A percentile compares a stretch with the other conserved stretches of the same genome.
These are phyloP conservation scores for Micrasema minimum DNA, from an alignment of 1,140 invertebrate species.

Conservation along the genomic window DNA sequence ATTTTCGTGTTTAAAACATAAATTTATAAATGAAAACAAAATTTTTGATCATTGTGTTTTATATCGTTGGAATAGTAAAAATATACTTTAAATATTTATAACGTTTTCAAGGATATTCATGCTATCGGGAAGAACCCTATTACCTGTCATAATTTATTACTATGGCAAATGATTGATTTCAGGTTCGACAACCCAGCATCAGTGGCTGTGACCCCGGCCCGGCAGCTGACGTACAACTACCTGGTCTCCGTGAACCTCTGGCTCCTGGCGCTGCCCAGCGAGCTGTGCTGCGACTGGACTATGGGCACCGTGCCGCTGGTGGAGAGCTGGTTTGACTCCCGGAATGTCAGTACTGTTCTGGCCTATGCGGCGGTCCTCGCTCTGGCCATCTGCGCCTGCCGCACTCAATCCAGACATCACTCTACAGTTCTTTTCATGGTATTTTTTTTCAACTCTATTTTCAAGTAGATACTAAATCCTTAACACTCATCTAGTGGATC, in stretches of 20 bases:
- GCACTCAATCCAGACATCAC: constrained; percentile 73
- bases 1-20: no score
- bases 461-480: no score
- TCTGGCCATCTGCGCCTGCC: constrained; percentile 74
- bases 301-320: constrained; percentile 96
- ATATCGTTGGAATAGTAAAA: no score
- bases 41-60: no score
- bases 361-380: constrained; percentile 75
- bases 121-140: no score
- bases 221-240: constrained; percentile 95
- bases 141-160: no score
- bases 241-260: constrained; percentile 90
- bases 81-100: no score
- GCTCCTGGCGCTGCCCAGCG: constrained; percentile 88
- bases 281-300: constrained; percentile 97
- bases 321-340: constrained; percentile 78
- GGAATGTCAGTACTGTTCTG: constrained; percentile 86
- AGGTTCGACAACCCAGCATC: constrained; percentile 95
- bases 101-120: no score
- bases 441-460: constrained; percentile 52
- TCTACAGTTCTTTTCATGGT: constrained; percentile 87
- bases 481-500: no score
- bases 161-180: constrained; percentile 48
- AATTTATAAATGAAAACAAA: no score
- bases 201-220: constrained; percentile 77